These are phyloP conservation scores for Telmatochromis sp. DNA, from an alignment of 2,113 vertebrate genomes.

Conservation along the genomic window DNA sequence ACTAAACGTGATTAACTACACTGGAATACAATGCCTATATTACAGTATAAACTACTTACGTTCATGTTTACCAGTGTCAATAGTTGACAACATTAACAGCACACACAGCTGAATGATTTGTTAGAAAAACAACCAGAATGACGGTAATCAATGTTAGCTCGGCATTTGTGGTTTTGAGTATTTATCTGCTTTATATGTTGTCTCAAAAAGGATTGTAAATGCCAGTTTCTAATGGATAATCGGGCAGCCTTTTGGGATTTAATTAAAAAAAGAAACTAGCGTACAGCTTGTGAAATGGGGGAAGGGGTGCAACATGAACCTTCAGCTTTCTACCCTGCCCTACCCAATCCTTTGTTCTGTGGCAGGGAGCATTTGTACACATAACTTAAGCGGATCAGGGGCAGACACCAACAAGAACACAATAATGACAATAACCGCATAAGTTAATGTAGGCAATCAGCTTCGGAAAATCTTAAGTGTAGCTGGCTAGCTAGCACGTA, in stretches of 20 bases:
- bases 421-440: neutral
- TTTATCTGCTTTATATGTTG: neutral
- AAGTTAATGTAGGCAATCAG: neutral
- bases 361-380: neutral
- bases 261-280: neutral
- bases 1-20: neutral
- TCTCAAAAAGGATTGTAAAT: neutral
- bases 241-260: neutral
- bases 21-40: neutral
- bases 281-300: constrained; percentile 28
- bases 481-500: neutral
- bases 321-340: constrained; percentile 28
- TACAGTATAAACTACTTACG: neutral
- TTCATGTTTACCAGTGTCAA: neutral
- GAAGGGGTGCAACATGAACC: constrained; percentile 54
- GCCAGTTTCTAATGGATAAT: neutral
- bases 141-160: neutral
- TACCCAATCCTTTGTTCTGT: constrained; percentile 43
- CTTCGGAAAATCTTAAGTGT: neutral
- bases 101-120: neutral
- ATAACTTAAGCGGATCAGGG: neutral
- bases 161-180: neutral
- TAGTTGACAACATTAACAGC: neutral
- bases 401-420: neutral
- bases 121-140: neutral